phyloP scores from a whole-genome alignment of 2,113 vertebrate species.

The Nothoprocta pentlandii region DNA sequence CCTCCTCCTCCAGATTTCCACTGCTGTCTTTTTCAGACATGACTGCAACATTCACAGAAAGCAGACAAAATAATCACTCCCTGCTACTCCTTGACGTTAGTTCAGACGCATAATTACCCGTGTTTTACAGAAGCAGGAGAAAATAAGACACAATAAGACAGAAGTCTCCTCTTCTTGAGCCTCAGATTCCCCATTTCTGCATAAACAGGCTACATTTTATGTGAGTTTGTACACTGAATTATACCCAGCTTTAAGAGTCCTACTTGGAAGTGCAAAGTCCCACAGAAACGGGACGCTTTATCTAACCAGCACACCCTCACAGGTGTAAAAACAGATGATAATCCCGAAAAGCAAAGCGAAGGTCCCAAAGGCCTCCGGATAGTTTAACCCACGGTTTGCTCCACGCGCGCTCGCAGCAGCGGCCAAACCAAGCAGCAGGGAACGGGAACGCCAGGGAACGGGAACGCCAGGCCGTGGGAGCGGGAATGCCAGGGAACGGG shows the following conservation, averaged over 20 bases:
- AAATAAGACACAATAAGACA: background rate
- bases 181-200: background rate
- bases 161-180: background rate
- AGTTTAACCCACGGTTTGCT: background rate
- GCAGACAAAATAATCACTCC: background rate
- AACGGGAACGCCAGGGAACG: too few relatives aligned
- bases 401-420: background rate
- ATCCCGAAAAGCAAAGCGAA: background rate
- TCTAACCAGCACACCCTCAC: background rate
- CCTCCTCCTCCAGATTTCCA: slow-evolving; percentile 34
- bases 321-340: background rate
- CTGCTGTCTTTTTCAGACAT: slow-evolving; percentile 76
- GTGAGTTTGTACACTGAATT: background rate
- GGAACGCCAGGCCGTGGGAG: too few relatives aligned
- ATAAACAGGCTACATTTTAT: background rate
- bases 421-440: background rate
- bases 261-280: slow-evolving; percentile 50
- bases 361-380: background rate
- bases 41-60: slow-evolving; percentile 57
- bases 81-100: background rate
- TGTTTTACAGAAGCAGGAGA: background rate
- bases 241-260: background rate
- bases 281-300: background rate
- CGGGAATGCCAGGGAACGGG: too few relatives aligned
- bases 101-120: background rate